phyloP scores from a whole-genome alignment of 2,888 invertebrate genomes.

The Xestia ashworthii region DNA sequence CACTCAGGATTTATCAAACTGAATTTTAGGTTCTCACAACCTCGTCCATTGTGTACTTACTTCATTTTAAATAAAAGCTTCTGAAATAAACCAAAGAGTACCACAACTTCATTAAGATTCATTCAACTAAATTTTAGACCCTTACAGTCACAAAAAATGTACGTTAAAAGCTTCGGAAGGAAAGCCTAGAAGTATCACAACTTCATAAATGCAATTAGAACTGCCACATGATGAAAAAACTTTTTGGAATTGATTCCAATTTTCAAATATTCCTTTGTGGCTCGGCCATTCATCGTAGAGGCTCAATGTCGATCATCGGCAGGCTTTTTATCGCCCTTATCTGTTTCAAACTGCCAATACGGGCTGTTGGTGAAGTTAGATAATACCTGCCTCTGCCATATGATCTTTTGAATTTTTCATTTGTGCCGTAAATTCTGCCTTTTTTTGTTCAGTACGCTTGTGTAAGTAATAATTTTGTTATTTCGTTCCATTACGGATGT shows the following conservation, averaged over 20 bases:
- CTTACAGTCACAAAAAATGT: not conserved
- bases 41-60: not conserved
- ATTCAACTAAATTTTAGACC: not conserved
- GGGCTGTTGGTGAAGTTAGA: slow-evolving; percentile 66
- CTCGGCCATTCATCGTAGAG: slow-evolving; percentile 50
- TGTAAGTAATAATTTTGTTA: slow-evolving; percentile 56
- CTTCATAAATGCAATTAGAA: slow-evolving; percentile 50
- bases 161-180: not conserved
- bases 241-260: slow-evolving; percentile 60
- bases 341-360: slow-evolving; percentile 66
- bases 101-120: not conserved
- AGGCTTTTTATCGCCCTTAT: slow-evolving; percentile 67
- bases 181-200: not conserved
- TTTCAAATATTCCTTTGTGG: slow-evolving; percentile 61
- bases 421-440: slow-evolving; percentile 38
- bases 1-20: slow-evolving; percentile 8
- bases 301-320: slow-evolving; percentile 64
- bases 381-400: slow-evolving; percentile 55
- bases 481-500: slow-evolving; percentile 25
- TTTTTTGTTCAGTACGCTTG: slow-evolving; percentile 44
- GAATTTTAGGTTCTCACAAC: not conserved
- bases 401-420: slow-evolving; percentile 66
- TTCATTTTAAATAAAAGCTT: not conserved
- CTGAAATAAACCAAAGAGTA: not conserved
- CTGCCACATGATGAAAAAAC: slow-evolving; percentile 47